A percentile compares a stretch with the other conserved stretches of the same genome.
phyloP scores from a whole-genome alignment of 2,797 vertebrate genomes.

The Diplodus puntazzo region DNA sequence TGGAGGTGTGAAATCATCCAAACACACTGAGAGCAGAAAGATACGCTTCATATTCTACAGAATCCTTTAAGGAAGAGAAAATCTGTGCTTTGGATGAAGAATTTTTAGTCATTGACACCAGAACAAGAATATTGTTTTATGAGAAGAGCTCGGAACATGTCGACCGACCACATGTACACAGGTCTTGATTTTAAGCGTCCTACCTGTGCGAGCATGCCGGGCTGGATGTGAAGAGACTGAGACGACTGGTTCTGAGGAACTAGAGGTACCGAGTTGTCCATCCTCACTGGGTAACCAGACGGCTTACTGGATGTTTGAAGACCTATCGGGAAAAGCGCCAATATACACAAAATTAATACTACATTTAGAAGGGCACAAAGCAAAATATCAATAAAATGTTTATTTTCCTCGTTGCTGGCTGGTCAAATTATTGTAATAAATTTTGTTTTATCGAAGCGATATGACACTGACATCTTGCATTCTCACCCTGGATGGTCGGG shows the following conservation, averaged over 20 bases:
- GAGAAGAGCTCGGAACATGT: background rate
- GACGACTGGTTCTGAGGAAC: conserved; percentile 94
- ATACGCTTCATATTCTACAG: conserved; percentile 18
- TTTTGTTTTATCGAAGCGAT: background rate
- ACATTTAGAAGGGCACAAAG: background rate
- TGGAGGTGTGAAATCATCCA: conserved; percentile 36
- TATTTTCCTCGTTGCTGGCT: background rate
- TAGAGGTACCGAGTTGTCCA: conserved; percentile 95
- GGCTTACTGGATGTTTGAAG: conserved; percentile 95
- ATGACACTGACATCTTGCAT: background rate
- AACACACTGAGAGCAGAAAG: conserved; percentile 25
- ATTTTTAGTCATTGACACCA: background rate
- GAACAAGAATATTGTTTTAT: background rate
- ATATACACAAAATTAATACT: background rate
- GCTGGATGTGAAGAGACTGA: conserved; percentile 96
- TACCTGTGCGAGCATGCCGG: conserved; percentile 96
- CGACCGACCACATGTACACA: background rate
- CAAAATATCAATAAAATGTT: background rate
- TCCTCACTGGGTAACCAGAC: conserved; percentile 94
- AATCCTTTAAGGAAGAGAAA: background rate
- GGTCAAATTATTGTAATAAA: background rate
- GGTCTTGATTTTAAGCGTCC: conserved; percentile 21
- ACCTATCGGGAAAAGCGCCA: conserved; percentile 71
- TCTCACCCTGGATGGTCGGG: conserved; percentile 95
- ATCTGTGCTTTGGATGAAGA: background rate